phyloP scores from a whole-genome alignment of 1,140 invertebrate genomes.

The Trichomalopsis sarcophagae region DNA sequence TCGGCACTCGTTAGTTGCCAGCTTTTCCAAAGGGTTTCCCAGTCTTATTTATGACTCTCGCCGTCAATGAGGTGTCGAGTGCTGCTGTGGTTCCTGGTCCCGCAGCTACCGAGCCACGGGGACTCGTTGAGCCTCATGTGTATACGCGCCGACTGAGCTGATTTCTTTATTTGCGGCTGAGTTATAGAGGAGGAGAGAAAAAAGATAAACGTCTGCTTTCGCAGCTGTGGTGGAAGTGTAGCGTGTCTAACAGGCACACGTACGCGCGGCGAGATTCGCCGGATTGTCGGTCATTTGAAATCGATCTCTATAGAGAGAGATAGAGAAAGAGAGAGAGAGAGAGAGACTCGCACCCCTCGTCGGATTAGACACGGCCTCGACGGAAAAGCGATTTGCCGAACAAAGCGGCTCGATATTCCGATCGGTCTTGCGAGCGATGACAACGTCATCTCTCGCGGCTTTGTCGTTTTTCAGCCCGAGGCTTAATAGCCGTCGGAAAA shows the following conservation, averaged over 20 bases:
- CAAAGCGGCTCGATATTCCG: no score
- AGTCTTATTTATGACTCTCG: background rate
- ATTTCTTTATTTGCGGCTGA: constrained; percentile 7
- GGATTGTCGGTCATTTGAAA: constrained; percentile 45
- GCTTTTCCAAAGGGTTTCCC: background rate
- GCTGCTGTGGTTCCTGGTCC: background rate
- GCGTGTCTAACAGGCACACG: constrained; percentile 32
- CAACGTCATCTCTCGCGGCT: background rate
- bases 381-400: constrained; percentile 23
- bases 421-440: constrained; percentile 7
- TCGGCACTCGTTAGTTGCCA: background rate
- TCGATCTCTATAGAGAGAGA: constrained; percentile 1
- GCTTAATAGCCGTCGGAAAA: background rate
- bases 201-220: constrained; percentile 45
- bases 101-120: background rate
- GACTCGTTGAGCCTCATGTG: background rate
- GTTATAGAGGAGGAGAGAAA: background rate
- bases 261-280: background rate
- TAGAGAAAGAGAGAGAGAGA: no score
- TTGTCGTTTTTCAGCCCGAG: background rate
- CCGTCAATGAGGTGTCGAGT: background rate
- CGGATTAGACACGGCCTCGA: constrained; percentile 25
- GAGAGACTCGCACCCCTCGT: background rate
- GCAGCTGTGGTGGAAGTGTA: constrained; percentile 30
- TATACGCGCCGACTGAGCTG: background rate